phyloP scores from a whole-genome alignment of 2,113 vertebrate species.

The Stictonetta naevosa region DNA sequence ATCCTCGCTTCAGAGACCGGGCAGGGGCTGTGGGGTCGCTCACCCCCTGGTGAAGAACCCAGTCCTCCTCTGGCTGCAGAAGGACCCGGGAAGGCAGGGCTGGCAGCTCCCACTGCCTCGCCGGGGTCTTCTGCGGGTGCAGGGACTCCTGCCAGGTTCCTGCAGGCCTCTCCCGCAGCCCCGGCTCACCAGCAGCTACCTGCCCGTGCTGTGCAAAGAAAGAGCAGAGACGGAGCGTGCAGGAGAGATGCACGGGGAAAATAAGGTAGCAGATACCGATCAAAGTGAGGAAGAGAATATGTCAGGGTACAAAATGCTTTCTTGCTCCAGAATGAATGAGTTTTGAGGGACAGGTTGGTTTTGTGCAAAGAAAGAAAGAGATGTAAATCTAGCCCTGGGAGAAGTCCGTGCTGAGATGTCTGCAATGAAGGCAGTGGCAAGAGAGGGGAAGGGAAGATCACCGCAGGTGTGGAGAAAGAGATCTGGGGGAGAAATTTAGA shows the following conservation, averaged over 20 bases:
- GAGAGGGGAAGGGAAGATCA: neutral
- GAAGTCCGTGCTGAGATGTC: neutral
- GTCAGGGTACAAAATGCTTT: neutral
- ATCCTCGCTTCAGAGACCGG: neutral
- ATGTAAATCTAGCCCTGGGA: neutral
- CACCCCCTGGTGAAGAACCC: neutral
- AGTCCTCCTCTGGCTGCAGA: neutral
- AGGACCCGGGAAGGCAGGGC: neutral
- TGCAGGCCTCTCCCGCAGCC: neutral
- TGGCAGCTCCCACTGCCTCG: neutral
- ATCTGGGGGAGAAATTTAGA: neutral
- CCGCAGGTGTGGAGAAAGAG: neutral
- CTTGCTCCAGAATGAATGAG: neutral
- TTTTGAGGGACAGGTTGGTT: neutral
- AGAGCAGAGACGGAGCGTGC: neutral
- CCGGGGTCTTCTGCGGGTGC: neutral
- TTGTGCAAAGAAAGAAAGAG: neutral
- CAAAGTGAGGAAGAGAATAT: neutral
- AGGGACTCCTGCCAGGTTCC: neutral
- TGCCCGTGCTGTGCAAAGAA: neutral
- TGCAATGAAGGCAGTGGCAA: neutral
- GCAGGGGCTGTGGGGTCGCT: neutral
- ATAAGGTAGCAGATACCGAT: conserved; percentile 46
- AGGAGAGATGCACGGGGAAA: neutral
- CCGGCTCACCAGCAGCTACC: rapidly evolving